Evolutionary conservation across 2,888 invertebrate species (phyloP), one percentile per base, ranked within the genome.

Genomic region (Watsonalla cultraria): DNA sequence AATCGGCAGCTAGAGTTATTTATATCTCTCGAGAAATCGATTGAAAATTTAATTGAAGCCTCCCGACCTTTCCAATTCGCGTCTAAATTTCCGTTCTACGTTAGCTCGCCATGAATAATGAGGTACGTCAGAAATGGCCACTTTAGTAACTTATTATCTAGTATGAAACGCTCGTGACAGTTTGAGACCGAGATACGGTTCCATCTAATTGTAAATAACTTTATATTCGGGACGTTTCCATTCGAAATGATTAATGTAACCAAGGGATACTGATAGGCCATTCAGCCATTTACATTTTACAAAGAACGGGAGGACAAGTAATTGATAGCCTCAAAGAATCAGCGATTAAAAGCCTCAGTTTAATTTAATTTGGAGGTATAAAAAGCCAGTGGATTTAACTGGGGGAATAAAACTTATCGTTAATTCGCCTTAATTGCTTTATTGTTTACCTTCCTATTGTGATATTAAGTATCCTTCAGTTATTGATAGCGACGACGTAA

Each of bases 271-370:
- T 46, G 24, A 24, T 13, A 11, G 50, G 49, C 37, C 53, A 46
- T 35, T 51, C 46, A 47, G n/a, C 51, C 53, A 71, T 77, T 74
- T 64, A 64, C 70, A 72, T 71, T 74, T 70, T 59, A 69, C 67
- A 67, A 66, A 62, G 62, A 65, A 65, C 55, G 67, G 65, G 61
- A 64, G 66, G 64, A 60, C 61, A 58, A 57, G 63, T 66, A 75
- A 76, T 70, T 71, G 71, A 76, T 77, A 62, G 67, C 65, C 57
- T 56, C 47, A 55, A 48, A 48, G 55, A 65, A 60, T 64, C 64
- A 64, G 62, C 65, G 66, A 69, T 70, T 68, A 67, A 64, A 56
- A 54, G 56, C 47, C 49, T 55, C 57, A 53, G 54, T 60, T 68
- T 64, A 65, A 70, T 71, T 74, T 69, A 61, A 68, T 72, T 74